phyloP scores from a whole-genome alignment of 2,888 invertebrate species.

The Tanytarsus gracilentus region DNA sequence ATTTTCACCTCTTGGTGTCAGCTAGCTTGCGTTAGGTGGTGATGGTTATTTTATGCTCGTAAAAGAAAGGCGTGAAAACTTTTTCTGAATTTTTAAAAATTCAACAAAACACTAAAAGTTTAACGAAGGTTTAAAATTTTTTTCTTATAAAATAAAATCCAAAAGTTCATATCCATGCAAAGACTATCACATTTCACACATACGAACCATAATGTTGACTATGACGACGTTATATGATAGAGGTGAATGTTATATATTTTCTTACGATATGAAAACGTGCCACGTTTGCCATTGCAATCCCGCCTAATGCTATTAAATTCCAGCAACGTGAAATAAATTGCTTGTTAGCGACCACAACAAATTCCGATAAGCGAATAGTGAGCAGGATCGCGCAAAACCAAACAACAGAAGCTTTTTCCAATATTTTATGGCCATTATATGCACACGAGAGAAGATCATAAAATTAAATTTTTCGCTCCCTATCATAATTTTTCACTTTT shows the following conservation, averaged over 20 bases:
- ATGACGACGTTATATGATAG: no score
- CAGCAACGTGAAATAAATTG: slow-evolving; percentile 2
- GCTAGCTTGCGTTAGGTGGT: background rate
- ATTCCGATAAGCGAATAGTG: background rate
- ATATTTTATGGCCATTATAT: background rate
- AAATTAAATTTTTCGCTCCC: slow-evolving; percentile 16
- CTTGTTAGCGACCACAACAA: background rate
- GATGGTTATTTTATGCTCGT: background rate
- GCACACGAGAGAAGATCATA: background rate
- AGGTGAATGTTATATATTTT: no score
- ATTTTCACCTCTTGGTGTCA: slow-evolving; percentile 8
- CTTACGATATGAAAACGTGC: background rate
- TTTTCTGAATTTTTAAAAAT: no score
- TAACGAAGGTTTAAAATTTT: no score
- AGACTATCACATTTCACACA: no score
- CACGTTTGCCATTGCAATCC: background rate
- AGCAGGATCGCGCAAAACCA: background rate
- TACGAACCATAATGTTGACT: no score
- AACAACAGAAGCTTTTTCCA: background rate
- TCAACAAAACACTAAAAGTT: no score
- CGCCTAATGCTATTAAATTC: background rate
- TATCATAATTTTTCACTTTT: slow-evolving; percentile 17
- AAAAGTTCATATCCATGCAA: no score
- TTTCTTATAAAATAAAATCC: no score
- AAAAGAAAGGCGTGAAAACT: background rate